Evolutionary conservation across 2,113 vertebrate species (phyloP).

Genomic region (Gadus chalcogrammus): DNA sequence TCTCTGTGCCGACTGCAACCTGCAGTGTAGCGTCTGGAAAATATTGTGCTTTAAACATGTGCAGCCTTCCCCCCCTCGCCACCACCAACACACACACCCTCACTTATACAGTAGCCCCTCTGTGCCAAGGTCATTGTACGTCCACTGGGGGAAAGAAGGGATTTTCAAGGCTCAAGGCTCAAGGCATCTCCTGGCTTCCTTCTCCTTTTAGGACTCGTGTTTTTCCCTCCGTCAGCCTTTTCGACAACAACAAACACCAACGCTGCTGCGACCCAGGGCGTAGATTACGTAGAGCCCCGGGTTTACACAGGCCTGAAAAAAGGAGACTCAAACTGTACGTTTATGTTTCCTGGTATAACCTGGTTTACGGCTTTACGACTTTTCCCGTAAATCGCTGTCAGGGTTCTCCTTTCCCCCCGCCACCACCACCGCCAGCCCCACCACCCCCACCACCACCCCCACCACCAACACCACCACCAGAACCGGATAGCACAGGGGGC

Average conservation of each 20-base stretch:
- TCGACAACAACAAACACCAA: conserved; percentile 24
- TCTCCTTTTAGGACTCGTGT: too few species aligned
- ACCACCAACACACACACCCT: neutral
- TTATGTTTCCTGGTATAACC: conserved; percentile 67
- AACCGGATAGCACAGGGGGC: conserved; percentile 38
- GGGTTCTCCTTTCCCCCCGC: conserved; percentile 12
- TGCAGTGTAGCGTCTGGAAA: too few species aligned
- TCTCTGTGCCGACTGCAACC: too few species aligned
- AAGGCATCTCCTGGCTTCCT: too few species aligned
- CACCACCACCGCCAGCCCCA: conserved; percentile 7
- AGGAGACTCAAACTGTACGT: conserved; percentile 60
- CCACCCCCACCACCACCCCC: conserved; percentile 13
- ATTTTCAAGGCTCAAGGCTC: too few species aligned
- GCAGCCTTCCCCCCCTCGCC: too few species aligned
- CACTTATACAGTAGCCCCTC: conserved; percentile 38
- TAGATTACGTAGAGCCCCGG: conserved; percentile 51
- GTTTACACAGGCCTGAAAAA: conserved; percentile 52
- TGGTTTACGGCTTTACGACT: conserved; percentile 65
- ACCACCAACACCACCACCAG: neutral
- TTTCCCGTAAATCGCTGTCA: conserved; percentile 65
- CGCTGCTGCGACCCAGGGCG: conserved; percentile 18
- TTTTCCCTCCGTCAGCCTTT: too few species aligned
- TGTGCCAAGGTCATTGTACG: too few species aligned
- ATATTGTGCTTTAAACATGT: too few species aligned
- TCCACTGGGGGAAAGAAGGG: too few species aligned